phyloP scores from a whole-genome alignment of 2,113 vertebrate genomes.

The Tonatia bakeri region DNA sequence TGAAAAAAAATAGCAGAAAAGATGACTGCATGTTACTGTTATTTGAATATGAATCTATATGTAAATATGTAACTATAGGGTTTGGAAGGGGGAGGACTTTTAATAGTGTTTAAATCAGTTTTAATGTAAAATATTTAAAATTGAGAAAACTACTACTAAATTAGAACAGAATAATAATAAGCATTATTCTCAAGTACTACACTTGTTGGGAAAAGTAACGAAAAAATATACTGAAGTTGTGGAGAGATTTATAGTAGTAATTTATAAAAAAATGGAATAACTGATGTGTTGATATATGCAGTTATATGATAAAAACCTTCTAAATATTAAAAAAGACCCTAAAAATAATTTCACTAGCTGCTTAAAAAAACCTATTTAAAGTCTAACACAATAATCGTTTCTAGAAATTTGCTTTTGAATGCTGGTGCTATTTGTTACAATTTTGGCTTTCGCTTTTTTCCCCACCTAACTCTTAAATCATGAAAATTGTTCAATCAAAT shows the following conservation, averaged over 20 bases:
- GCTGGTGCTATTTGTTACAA: neutral
- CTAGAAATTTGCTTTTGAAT: slow-evolving; percentile 15
- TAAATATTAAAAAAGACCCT: neutral
- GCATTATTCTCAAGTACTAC: neutral
- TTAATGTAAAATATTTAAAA: neutral
- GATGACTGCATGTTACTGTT: neutral
- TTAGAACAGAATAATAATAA: neutral
- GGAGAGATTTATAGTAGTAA: neutral
- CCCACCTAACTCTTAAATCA: neutral
- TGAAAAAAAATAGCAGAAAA: neutral
- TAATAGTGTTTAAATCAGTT: neutral
- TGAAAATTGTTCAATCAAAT: neutral
- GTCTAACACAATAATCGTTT: neutral
- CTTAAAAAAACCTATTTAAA: neutral
- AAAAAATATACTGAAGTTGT: neutral
- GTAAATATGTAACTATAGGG: neutral
- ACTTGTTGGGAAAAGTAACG: neutral
- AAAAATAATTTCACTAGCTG: neutral
- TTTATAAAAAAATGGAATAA: neutral
- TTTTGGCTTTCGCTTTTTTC: neutral
- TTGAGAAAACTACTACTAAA: neutral
- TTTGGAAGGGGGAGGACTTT: neutral
- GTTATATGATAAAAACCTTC: neutral
- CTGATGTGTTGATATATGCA: neutral
- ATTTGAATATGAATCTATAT: neutral